Evolutionary conservation across 2,888 invertebrate species (phyloP).

Genomic region (Callyntrura guangdongensis): DNA sequence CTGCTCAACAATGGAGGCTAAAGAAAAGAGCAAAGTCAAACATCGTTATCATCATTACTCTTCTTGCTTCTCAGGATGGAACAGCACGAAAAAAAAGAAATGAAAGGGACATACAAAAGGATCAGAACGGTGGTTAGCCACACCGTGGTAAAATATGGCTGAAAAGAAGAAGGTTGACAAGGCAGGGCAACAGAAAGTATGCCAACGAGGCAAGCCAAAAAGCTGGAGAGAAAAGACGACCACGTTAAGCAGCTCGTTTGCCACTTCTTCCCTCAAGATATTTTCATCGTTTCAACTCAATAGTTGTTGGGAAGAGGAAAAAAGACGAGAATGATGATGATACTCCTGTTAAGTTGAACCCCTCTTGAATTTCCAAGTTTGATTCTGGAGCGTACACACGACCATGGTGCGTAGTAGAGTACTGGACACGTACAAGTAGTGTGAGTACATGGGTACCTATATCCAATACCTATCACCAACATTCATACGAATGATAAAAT

Average conservation of each 20-base stretch:
- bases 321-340: not conserved
- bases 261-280: not conserved
- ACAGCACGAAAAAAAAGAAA: not conserved
- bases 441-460: too few relatives aligned
- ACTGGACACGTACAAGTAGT: too few relatives aligned
- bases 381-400: not conserved
- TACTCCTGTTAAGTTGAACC: not conserved
- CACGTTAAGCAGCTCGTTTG: conserved; percentile 1
- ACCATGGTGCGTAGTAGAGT: too few relatives aligned
- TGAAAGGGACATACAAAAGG: conserved; percentile 1
- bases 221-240: not conserved
- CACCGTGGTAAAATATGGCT: conserved; percentile 49
- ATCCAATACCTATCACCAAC: too few relatives aligned
- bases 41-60: conserved; percentile 40
- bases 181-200: conserved; percentile 31
- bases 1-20: conserved; percentile 2
- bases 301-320: not conserved
- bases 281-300: conserved; percentile 30
- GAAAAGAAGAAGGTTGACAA: conserved; percentile 52
- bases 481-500: too few relatives aligned
- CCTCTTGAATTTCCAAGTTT: not conserved
- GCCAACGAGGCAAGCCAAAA: not conserved
- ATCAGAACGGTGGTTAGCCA: conserved; percentile 54
- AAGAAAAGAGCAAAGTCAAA: conserved; percentile 53
- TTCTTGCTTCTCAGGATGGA: too few relatives aligned